phyloP scores from a whole-genome alignment of 2,113 vertebrate genomes.

The Calidris pugnax region DNA sequence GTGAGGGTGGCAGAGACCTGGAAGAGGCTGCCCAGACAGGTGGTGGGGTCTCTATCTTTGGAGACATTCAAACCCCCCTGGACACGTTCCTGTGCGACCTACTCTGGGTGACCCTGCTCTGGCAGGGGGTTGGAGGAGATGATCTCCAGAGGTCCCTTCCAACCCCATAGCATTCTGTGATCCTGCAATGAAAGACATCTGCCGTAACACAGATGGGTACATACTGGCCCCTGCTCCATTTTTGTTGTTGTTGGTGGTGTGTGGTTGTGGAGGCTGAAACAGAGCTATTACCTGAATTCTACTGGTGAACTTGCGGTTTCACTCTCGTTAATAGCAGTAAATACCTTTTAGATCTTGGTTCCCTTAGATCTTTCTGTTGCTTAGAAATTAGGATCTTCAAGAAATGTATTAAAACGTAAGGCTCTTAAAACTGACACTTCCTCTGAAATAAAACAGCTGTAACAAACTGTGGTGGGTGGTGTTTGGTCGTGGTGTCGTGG shows the following conservation, averaged over 20 bases:
- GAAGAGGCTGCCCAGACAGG: too few species aligned
- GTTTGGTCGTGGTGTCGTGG: neutral
- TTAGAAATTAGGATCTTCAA: neutral
- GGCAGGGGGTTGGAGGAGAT: too few species aligned
- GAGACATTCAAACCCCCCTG: too few species aligned
- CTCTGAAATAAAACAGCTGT: neutral
- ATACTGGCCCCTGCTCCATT: neutral
- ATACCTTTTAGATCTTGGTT: neutral
- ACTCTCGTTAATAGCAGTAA: neutral
- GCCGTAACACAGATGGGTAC: neutral
- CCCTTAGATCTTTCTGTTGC: neutral
- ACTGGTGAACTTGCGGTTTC: neutral
- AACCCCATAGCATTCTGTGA: too few species aligned
- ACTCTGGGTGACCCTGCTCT: too few species aligned
- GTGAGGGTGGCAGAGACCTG: too few species aligned
- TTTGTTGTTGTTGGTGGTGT: neutral
- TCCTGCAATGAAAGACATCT: neutral
- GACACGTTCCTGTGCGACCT: too few species aligned
- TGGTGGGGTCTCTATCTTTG: too few species aligned
- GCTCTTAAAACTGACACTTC: neutral
- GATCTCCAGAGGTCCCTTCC: too few species aligned
- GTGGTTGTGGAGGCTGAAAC: neutral
- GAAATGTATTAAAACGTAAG: neutral
- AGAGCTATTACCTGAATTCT: neutral
- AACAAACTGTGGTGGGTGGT: accelerated